Conservation (phyloP, 2,113 vertebrate species). For the Lota lota region DNA sequence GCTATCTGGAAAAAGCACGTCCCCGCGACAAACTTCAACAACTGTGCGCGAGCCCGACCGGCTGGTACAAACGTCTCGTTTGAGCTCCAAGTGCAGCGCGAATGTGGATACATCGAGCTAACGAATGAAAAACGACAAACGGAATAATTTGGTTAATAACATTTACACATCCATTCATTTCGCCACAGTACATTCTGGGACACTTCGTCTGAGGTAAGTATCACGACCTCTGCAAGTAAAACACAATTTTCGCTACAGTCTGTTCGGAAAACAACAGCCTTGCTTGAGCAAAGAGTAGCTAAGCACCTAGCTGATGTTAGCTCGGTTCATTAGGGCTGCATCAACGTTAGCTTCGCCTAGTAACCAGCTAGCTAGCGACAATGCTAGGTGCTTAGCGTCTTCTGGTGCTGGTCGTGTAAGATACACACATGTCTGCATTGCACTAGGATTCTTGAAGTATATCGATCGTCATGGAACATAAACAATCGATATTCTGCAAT, state of each 20-base stretch:
- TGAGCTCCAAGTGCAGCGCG: constrained; percentile 45
- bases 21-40: constrained; percentile 60
- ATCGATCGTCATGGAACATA: too few relatives aligned
- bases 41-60: constrained; percentile 62
- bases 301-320: constrained; percentile 48
- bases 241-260: constrained; percentile 26
- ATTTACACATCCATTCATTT: not conserved
- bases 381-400: constrained; percentile 16
- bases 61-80: constrained; percentile 66
- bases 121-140: constrained; percentile 49
- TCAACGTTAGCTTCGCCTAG: constrained; percentile 32
- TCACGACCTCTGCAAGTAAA: constrained; percentile 11
- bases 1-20: constrained; percentile 51
- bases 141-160: constrained; percentile 9
- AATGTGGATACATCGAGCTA: constrained; percentile 49
- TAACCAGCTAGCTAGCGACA: constrained; percentile 12
- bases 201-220: constrained; percentile 65
- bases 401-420: not conserved
- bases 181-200: constrained; percentile 37
- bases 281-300: constrained; percentile 12
- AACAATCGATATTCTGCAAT: not conserved
- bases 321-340: constrained; percentile 49
- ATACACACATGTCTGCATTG: not conserved
- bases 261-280: constrained; percentile 52
- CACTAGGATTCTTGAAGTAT: not conserved